These are phyloP conservation scores for Pseudochromis fuscus DNA, from an alignment of 2,797 vertebrate genomes.

Conservation along the genomic window DNA sequence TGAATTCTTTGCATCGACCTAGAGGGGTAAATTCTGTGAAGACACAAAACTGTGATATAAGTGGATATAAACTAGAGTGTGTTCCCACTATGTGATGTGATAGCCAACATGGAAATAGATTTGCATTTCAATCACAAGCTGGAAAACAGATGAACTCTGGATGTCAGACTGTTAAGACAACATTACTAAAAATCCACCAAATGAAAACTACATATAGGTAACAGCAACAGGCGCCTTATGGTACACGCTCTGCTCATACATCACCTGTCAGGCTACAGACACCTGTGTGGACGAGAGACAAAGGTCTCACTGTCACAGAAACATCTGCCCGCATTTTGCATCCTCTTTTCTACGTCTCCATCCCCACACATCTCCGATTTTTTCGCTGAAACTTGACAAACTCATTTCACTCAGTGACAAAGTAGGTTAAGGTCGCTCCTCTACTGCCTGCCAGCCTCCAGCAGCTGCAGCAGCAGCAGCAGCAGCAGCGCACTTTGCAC, in stretches of 20 bases:
- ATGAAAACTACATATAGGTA: no score
- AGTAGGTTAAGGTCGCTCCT: slow-evolving; percentile 83
- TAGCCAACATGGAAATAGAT: slow-evolving; percentile 11
- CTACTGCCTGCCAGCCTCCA: slow-evolving; percentile 35
- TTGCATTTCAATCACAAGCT: slow-evolving; percentile 47
- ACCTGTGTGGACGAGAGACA: slow-evolving; percentile 67
- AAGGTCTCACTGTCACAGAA: slow-evolving; percentile 39
- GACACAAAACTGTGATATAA: background rate
- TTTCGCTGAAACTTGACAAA: slow-evolving; percentile 65
- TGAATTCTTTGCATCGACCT: slow-evolving; percentile 19
- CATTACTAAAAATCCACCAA: no score
- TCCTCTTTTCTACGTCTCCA: background rate
- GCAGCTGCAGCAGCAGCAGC: slow-evolving; percentile 63
- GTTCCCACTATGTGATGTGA: slow-evolving; percentile 29
- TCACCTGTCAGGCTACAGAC: slow-evolving; percentile 74
- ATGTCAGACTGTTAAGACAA: no score
- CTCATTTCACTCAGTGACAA: slow-evolving; percentile 79
- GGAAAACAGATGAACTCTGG: slow-evolving; percentile 11
- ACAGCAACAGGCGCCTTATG: slow-evolving; percentile 71
- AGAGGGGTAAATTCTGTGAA: background rate
- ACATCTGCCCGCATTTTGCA: slow-evolving; percentile 6
- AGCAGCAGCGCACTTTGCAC: slow-evolving; percentile 79
- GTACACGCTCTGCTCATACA: slow-evolving; percentile 58
- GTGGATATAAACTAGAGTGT: background rate
- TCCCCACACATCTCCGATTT: background rate